Percentiles rank a stretch among this genome's conserved stretches.
phyloP scores from a whole-genome alignment of 2,888 invertebrate species.

The Chironomus riparius region DNA sequence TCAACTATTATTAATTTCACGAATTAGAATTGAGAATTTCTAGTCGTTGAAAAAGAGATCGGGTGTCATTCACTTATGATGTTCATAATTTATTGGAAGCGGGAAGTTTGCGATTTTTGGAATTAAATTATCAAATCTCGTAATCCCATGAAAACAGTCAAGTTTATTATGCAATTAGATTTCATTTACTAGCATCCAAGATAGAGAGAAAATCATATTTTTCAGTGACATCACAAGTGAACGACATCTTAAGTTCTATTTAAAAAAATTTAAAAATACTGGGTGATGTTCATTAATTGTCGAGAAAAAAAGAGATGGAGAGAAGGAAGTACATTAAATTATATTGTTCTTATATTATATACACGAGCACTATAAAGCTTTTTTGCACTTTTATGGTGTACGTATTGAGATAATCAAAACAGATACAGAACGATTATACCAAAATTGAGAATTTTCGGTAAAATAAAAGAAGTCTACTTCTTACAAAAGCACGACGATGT shows the following conservation, averaged over 20 bases:
- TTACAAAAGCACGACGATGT: neutral
- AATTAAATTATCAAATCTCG: too few relatives aligned
- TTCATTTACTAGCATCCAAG: too few relatives aligned
- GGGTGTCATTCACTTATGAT: too few relatives aligned
- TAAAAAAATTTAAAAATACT: neutral
- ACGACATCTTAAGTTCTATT: too few relatives aligned
- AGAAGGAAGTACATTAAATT: neutral
- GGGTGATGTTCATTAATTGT: neutral
- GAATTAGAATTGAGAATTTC: neutral
- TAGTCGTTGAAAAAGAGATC: neutral
- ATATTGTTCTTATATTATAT: neutral
- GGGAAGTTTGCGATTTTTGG: too few relatives aligned
- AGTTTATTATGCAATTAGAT: too few relatives aligned
- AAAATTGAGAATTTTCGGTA: neutral
- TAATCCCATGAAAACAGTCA: too few relatives aligned
- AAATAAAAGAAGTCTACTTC: neutral
- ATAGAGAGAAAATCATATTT: too few relatives aligned
- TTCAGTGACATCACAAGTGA: too few relatives aligned
- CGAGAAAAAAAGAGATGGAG: too few relatives aligned
- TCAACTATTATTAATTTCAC: neutral
- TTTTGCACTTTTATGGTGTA: slow-evolving; percentile 1
- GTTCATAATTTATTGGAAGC: too few relatives aligned
- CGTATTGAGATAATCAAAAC: neutral
- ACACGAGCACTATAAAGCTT: slow-evolving; percentile 7
- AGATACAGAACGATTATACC: neutral